Percentiles rank a stretch among this genome's conserved stretches.
These are phyloP conservation scores for Ciconia nigra DNA, from an alignment of 2,797 vertebrate genomes.

Conservation along the genomic window DNA sequence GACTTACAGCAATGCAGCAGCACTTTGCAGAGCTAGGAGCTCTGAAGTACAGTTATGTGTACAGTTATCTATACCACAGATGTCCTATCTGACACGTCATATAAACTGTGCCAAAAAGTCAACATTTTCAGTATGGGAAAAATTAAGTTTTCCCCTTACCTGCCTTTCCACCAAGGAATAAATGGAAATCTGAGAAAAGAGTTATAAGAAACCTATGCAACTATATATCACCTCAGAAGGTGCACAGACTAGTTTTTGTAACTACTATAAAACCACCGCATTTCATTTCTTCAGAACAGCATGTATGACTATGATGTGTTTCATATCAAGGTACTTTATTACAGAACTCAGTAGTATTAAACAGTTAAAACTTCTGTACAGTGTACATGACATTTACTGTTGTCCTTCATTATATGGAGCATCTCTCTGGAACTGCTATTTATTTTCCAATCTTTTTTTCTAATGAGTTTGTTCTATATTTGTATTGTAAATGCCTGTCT, in stretches of 20 bases:
- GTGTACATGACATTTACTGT: background rate
- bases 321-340: background rate
- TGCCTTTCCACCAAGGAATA: background rate
- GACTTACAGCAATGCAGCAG: background rate
- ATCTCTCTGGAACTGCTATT: background rate
- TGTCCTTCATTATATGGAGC: background rate
- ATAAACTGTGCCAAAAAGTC: background rate
- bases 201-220: background rate
- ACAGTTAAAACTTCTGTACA: background rate
- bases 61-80: background rate
- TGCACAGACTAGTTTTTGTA: background rate
- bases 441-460: background rate
- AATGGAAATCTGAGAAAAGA: background rate
- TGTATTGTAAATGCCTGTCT: background rate
- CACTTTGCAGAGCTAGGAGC: background rate
- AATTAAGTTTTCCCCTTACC: background rate
- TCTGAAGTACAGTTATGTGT: background rate
- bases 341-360: background rate
- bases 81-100: background rate
- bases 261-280: fast-evolving
- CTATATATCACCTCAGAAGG: background rate
- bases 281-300: background rate
- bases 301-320: background rate
- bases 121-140: background rate
- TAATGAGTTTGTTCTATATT: constrained; percentile 12